Evolutionary conservation across 2,888 invertebrate species (phyloP).

Genomic region (Trisateles emortualis): DNA sequence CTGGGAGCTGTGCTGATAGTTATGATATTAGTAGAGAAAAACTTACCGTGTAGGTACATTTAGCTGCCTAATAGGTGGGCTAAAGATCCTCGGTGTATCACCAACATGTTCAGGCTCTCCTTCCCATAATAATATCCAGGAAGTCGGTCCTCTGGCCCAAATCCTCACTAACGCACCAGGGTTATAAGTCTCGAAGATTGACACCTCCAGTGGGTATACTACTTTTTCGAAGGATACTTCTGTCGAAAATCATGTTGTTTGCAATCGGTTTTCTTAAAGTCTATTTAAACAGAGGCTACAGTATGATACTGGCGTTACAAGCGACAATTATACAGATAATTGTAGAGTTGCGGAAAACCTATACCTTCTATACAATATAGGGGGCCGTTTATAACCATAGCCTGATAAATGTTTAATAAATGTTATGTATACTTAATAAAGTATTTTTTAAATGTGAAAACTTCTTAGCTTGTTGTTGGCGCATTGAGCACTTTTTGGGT

Average conservation of each 20-base stretch:
- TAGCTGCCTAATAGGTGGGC: conserved; percentile 89
- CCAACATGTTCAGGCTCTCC: conserved; percentile 88
- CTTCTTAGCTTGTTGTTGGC: too few relatives aligned
- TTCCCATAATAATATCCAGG: conserved; percentile 93
- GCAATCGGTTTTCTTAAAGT: conserved; percentile 40
- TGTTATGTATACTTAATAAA: too few relatives aligned
- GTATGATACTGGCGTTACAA: too few relatives aligned
- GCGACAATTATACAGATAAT: too few relatives aligned
- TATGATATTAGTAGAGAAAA: not conserved
- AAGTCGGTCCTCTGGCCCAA: conserved; percentile 88
- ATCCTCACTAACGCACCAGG: conserved; percentile 94
- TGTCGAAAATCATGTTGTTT: conserved; percentile 68
- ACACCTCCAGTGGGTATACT: conserved; percentile 90
- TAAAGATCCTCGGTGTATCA: conserved; percentile 91
- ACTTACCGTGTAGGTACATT: conserved; percentile 73
- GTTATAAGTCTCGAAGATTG: conserved; percentile 94
- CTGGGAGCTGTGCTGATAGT: not conserved
- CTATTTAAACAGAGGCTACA: not conserved
- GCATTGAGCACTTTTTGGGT: too few relatives aligned
- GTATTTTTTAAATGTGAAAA: too few relatives aligned
- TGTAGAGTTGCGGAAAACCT: too few relatives aligned
- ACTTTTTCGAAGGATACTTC: conserved; percentile 89
- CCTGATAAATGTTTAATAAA: too few relatives aligned
- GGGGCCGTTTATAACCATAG: too few relatives aligned
- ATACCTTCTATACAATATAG: too few relatives aligned